A percentile compares a stretch with the other conserved stretches of the same genome.
Evolutionary conservation across 2,888 invertebrate genomes (phyloP).

Genomic region (Nezara viridula): DNA sequence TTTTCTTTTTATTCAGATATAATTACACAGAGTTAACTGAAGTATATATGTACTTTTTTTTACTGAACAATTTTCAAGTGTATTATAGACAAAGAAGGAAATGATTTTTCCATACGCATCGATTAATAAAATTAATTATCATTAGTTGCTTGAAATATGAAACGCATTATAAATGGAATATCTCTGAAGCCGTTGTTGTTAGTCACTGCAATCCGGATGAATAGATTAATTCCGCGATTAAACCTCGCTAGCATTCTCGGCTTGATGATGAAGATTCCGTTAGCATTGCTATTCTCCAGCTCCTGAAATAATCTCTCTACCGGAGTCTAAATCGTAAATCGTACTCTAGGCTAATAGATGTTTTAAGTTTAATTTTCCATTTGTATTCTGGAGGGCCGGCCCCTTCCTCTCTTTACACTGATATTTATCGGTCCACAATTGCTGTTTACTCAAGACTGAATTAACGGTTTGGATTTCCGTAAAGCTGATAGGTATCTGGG

Average conservation of each 20-base stretch:
- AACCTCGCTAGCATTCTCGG: neutral
- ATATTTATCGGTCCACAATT: slow-evolving; percentile 38
- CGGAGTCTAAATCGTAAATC: neutral
- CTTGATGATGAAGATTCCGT: neutral
- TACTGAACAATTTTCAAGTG: no score
- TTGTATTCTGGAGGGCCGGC: neutral
- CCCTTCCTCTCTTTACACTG: slow-evolving; percentile 6
- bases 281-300: neutral
- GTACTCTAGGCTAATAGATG: neutral
- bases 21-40: no score
- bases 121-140: no score
- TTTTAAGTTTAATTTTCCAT: slow-evolving; percentile 41
- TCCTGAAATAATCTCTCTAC: neutral
- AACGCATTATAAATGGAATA: neutral
- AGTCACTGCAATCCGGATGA: neutral
- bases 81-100: no score
- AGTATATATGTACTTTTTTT: no score
- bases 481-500: neutral
- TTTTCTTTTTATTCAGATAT: no score
- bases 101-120: no score
- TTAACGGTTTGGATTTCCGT: neutral
- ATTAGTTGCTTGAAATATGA: neutral
- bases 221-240: neutral
- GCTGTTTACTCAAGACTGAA: slow-evolving; percentile 21
- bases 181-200: neutral